These are phyloP conservation scores for Antechinus stuartii DNA, from an alignment of 2,113 vertebrate genomes.

Conservation along the genomic window DNA sequence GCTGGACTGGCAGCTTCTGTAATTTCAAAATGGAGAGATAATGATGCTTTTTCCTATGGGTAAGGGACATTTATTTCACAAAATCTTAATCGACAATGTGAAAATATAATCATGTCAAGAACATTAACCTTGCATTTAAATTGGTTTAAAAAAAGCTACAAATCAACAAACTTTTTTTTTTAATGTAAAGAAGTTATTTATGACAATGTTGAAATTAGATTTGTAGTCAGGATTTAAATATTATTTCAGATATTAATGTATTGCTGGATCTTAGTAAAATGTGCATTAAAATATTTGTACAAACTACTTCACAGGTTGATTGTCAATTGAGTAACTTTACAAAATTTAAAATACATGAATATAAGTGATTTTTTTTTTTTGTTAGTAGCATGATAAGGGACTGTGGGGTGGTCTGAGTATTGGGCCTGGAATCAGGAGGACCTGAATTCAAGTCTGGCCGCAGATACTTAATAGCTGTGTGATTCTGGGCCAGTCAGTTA, in stretches of 20 bases:
- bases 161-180: background rate
- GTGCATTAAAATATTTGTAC: background rate
- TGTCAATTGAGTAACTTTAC: background rate
- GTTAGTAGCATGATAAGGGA: background rate
- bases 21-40: slow-evolving; percentile 97
- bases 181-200: background rate
- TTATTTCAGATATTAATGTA: background rate
- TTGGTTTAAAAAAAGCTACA: background rate
- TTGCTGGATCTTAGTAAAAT: background rate
- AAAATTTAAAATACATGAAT: background rate
- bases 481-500: background rate
- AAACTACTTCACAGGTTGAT: background rate
- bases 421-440: background rate
- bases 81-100: background rate
- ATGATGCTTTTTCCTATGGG: slow-evolving; percentile 99
- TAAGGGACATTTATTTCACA: slow-evolving; percentile 81
- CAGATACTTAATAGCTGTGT: background rate
- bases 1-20: slow-evolving; percentile 98
- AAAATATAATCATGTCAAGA: background rate
- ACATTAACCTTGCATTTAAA: background rate
- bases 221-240: background rate
- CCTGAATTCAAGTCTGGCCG: background rate
- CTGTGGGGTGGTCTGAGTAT: background rate
- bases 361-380: background rate
- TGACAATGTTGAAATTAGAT: background rate